These are phyloP conservation scores for Merodon equestris DNA, from an alignment of 2,888 invertebrate species.

Conservation along the genomic window DNA sequence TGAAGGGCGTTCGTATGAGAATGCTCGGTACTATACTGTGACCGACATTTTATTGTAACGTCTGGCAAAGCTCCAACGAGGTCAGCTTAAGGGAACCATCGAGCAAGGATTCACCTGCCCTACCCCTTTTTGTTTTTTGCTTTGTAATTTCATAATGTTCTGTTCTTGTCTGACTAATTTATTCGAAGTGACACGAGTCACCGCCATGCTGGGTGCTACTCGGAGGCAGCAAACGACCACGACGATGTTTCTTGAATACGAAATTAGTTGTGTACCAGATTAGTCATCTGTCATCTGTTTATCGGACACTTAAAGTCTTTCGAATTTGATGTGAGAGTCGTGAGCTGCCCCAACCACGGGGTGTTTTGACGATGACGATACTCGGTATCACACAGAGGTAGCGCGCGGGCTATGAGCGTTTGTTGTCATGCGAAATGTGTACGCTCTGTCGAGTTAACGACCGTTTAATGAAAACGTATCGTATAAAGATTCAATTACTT, in stretches of 20 bases:
- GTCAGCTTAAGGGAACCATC: slow-evolving; percentile 21
- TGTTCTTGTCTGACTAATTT: slow-evolving; percentile 35
- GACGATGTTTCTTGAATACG: slow-evolving; percentile 44
- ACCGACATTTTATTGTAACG: slow-evolving; percentile 66
- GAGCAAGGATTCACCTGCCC: slow-evolving; percentile 59
- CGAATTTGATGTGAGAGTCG: slow-evolving; percentile 34
- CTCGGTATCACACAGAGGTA: too few relatives aligned
- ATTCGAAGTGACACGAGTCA: background rate
- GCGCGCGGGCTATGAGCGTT: too few relatives aligned
- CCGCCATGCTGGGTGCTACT: too few relatives aligned
- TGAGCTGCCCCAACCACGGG: background rate
- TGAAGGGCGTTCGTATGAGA: slow-evolving; percentile 41
- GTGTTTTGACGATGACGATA: too few relatives aligned
- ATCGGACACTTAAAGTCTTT: slow-evolving; percentile 41
- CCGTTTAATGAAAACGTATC: slow-evolving; percentile 57
- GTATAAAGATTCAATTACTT: slow-evolving; percentile 51
- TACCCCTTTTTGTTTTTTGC: slow-evolving; percentile 21
- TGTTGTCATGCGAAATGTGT: slow-evolving; percentile 40
- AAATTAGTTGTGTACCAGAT: slow-evolving; percentile 36
- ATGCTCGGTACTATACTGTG: slow-evolving; percentile 54
- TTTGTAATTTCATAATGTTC: background rate
- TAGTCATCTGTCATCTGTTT: slow-evolving; percentile 52
- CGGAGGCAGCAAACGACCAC: background rate
- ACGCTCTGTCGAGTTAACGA: slow-evolving; percentile 47
- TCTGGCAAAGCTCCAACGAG: slow-evolving; percentile 63